Evolutionary conservation across 1,140 invertebrate genomes (phyloP).

Genomic region (Dendroctonus ponderosae): DNA sequence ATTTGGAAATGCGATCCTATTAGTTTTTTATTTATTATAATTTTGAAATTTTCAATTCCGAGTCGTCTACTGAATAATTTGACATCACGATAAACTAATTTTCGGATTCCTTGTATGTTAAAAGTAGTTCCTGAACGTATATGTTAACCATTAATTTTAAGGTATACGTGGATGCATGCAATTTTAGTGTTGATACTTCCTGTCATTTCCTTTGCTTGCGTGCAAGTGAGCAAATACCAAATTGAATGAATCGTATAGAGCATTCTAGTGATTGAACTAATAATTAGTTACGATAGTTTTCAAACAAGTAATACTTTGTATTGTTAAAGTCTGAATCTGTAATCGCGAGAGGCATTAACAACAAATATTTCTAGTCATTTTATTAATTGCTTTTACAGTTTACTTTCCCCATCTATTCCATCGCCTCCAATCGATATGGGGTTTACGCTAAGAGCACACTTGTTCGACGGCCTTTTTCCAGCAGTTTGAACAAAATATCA

Average conservation of each 20-base stretch:
- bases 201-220: not conserved
- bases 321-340: too few species aligned
- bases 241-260: too few species aligned
- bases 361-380: slow-evolving; percentile 27
- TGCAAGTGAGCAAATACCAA: too few species aligned
- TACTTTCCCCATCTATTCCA: too few species aligned
- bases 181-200: slow-evolving; percentile 30
- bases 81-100: slow-evolving; percentile 1
- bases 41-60: slow-evolving; percentile 9
- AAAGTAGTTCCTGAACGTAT: slow-evolving; percentile 46
- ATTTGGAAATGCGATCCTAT: not conserved
- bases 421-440: too few species aligned
- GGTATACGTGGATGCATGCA: slow-evolving; percentile 39
- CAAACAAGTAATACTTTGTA: too few species aligned
- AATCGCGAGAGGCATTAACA: not conserved
- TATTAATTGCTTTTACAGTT: not conserved
- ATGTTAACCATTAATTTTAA: slow-evolving; percentile 47
- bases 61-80: not conserved
- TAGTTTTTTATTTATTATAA: not conserved
- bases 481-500: too few species aligned
- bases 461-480: too few species aligned
- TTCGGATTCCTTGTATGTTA: slow-evolving; percentile 28
- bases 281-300: too few species aligned
- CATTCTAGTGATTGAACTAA: too few species aligned
- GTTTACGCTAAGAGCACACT: too few species aligned